Evolutionary conservation across 2,113 vertebrate species (phyloP), one percentile per base, ranked within the genome.

Genomic region (Solea senegalensis): DNA sequence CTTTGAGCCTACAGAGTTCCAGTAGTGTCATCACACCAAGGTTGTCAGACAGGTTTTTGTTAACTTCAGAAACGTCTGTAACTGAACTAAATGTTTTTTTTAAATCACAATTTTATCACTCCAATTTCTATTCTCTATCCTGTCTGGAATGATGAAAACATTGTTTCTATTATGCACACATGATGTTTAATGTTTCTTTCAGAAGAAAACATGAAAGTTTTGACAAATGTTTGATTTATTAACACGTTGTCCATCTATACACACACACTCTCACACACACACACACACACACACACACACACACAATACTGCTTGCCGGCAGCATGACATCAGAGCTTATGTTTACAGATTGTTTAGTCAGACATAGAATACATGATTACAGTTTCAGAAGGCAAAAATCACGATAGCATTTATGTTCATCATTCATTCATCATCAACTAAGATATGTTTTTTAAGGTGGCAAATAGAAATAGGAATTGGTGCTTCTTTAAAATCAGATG

Each of bases 191-290:
- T 59, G 48, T 54, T 44, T 73, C 59, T 43, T 66, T n/a, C 16
- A 58, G 61, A 60, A 74, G 62, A 71, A 65, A 61, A 80, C 34
- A 60, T 45, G 8, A 54, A 72, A 75, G 65, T 77, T 85, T 78
- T 83, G 80, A 81, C 61, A 78, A 13, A 15, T 50, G 41, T 66
- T 63, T 74, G 65, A 82, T 75, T 80, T 57, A 80, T 77, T 66
- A 65, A 49, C 51, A 71, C 1, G 28, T 66, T 79, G 67, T 70
- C 45, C 66, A 58, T 80, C 50, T 63, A 84, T 44, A 76, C 40
- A 77, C 40, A 66, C 41, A 80, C 49, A 44, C 40, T 78, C 1
- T 68, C 57, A 82, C 53, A 8, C 7, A 8, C 7, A 44, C 43
- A 44, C 53, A 8, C 7, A 8, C 7, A 44, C 43, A 44, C 21